Evolutionary conservation across 1,140 invertebrate genomes (phyloP).

Genomic region (Neelides sp.): DNA sequence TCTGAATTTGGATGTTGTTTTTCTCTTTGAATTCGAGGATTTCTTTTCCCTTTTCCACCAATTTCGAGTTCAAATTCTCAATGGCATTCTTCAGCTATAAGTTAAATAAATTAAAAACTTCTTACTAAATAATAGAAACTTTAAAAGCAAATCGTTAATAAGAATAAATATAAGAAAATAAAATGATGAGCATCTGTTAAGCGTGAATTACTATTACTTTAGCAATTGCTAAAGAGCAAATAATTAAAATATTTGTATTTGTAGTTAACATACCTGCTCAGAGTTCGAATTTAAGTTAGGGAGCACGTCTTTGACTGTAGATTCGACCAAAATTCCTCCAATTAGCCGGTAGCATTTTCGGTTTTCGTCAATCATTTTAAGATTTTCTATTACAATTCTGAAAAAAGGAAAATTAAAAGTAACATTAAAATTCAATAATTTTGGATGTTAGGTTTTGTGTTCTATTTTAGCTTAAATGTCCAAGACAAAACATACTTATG

Average conservation of each 20-base stretch:
- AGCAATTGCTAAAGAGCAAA: too few relatives aligned
- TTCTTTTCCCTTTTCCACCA: conserved; percentile 74
- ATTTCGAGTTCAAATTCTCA: conserved; percentile 60
- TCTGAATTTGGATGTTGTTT: conserved; percentile 54
- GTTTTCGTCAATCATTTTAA: conserved; percentile 68
- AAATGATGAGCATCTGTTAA: conserved; percentile 6
- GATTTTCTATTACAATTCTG: conserved; percentile 86
- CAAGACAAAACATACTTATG: conserved; percentile 64
- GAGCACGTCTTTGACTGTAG: conserved; percentile 79
- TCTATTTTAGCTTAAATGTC: too few relatives aligned
- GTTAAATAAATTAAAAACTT: conserved; percentile 28
- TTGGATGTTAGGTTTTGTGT: too few relatives aligned
- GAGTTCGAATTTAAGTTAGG: conserved; percentile 69
- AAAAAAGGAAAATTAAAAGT: conserved; percentile 34
- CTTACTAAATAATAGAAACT: conserved; percentile 7
- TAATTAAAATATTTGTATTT: background rate
- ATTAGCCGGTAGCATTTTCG: conserved; percentile 88
- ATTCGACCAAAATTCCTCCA: conserved; percentile 82
- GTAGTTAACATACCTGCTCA: conserved; percentile 49
- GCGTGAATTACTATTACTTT: conserved; percentile 4
- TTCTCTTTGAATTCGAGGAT: conserved; percentile 88
- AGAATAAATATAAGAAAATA: conserved; percentile 1
- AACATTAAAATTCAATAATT: too few relatives aligned
- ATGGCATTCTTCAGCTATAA: conserved; percentile 60
- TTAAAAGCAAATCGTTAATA: conserved; percentile 6